Evolutionary conservation across 2,797 vertebrate genomes (phyloP), one percentile per base, ranked within the genome.

Genomic region (Nothura maculosa): DNA sequence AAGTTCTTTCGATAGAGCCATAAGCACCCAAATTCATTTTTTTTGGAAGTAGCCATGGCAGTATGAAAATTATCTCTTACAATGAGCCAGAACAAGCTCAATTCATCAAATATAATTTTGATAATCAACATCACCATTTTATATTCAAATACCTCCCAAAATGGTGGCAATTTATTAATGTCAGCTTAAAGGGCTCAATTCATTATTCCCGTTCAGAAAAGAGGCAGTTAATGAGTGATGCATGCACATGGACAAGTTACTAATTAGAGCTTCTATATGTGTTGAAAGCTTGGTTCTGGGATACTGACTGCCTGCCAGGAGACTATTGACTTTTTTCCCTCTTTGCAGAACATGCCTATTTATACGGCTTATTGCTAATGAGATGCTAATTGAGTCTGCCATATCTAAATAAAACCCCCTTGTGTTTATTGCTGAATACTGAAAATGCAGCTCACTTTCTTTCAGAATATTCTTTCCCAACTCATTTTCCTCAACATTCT

Each of bases 121-220:
- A 85, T 93, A 97, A 97, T 90, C 91, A 97, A 97, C 92, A 96
- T 96, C 89, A 92, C 84, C 61, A 94, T 96, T 98, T 97, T 97
- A 96, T 96, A 96, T 97, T 95, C 94, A 97, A 97, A 98, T 97
- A 92, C 89, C 81, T 97, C 92, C 82, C 91, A 96, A 98, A 98
- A 98, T 98, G 93, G 90, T 94, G 87, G 90, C 87, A 96, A 97
- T 98, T 97, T 98, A 97, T 98, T 98, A 97, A 95, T 67, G 97
- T 97, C 98, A 97, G 96, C 97, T 98, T 97, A 98, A 96, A 96
- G 94, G 74, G 77, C 62, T 96, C 70, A 83, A 69, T 96, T 97
- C 97, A 96, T 98, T 97, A 97, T 94, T 97, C 94, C 68, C 77
- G 73, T 91, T 97, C 94, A 97, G 94, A 90, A 92, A 95, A 97